phyloP scores from a whole-genome alignment of 2,888 invertebrate species.

The Hydriomena furcata region DNA sequence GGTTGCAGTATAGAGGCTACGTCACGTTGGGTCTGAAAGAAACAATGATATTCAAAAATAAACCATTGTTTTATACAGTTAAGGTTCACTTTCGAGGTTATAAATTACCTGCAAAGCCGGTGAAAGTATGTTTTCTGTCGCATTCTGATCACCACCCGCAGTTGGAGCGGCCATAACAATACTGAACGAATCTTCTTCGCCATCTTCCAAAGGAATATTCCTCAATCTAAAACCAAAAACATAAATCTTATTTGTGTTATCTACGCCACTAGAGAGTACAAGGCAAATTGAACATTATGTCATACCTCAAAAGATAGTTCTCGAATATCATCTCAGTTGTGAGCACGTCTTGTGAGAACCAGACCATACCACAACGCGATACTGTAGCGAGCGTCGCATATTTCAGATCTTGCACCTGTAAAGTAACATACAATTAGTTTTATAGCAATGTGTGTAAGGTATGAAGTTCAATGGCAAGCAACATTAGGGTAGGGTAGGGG shows the following conservation, averaged over 20 bases:
- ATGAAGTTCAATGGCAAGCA: neutral
- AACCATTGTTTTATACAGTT: neutral
- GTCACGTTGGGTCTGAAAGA: constrained; percentile 90
- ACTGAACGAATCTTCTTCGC: constrained; percentile 90
- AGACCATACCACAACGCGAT: constrained; percentile 99
- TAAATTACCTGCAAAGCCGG: constrained; percentile 88
- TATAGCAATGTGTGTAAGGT: neutral
- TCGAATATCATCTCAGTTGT: constrained; percentile 99
- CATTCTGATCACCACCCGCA: constrained; percentile 83
- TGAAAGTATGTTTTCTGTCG: constrained; percentile 90
- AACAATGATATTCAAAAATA: neutral
- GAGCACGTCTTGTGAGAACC: constrained; percentile 99
- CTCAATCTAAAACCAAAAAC: constrained; percentile 82
- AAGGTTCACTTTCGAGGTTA: neutral
- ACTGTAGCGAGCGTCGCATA: constrained; percentile 99
- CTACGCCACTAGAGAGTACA: too few relatives aligned
- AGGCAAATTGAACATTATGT: constrained; percentile 7
- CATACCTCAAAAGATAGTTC: constrained; percentile 90
- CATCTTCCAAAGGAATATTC: constrained; percentile 94
- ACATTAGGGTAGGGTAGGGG: too few relatives aligned
- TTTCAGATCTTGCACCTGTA: constrained; percentile 93
- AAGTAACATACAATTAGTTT: constrained; percentile 6
- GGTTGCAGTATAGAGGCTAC: constrained; percentile 93
- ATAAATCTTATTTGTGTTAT: neutral
- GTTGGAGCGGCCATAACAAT: constrained; percentile 83